phyloP scores from a whole-genome alignment of 1,140 invertebrate species.

The Tigriopus japonicus region DNA sequence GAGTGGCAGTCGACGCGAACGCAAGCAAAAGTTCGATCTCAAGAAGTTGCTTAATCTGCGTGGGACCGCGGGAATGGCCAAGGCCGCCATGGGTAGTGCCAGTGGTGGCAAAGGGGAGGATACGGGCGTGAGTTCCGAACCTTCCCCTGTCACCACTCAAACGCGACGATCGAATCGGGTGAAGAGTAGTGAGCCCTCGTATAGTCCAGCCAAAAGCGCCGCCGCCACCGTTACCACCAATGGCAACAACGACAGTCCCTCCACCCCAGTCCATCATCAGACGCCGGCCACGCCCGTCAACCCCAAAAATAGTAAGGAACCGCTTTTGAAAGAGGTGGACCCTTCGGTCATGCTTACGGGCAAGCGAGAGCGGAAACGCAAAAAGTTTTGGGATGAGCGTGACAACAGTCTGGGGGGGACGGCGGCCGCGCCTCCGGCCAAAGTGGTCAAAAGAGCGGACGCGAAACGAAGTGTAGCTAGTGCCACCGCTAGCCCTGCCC shows the following conservation, averaged over 20 bases:
- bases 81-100: not conserved
- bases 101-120: not conserved
- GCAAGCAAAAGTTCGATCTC: constrained; percentile 5
- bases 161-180: not conserved
- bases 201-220: too few relatives aligned
- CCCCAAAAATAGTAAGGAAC: not conserved
- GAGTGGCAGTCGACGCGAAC: not conserved
- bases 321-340: not conserved
- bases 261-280: not conserved
- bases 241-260: not conserved
- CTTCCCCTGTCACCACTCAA: not conserved
- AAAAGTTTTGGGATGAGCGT: constrained; percentile 13
- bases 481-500: not conserved
- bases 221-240: not conserved
- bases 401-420: not conserved
- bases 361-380: not conserved
- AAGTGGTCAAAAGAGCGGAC: not conserved
- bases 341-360: not conserved
- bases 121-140: not conserved
- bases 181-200: not conserved
- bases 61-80: not conserved
- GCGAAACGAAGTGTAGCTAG: not conserved
- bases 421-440: not conserved
- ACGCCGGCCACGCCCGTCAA: not conserved
- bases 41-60: constrained; percentile 1